Evolutionary conservation across 2,888 invertebrate species (phyloP).

Genomic region (Craniophora ligustri): DNA sequence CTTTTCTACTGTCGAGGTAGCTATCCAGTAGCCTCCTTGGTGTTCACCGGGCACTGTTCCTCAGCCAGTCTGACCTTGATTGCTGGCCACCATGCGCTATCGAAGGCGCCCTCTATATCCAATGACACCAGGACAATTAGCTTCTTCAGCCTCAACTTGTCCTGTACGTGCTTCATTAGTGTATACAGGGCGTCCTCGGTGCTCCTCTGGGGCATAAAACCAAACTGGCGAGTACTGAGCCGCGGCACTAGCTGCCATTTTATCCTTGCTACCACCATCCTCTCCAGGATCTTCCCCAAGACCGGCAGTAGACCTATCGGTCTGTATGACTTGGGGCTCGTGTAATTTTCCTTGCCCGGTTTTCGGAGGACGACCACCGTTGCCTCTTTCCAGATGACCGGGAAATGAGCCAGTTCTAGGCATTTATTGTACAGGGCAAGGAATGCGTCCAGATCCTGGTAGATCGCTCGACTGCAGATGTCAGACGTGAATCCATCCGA

Average conservation of each 20-base stretch:
- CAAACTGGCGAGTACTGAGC: conserved; percentile 8
- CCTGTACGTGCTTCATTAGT: neutral
- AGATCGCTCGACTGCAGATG: conserved; percentile 1
- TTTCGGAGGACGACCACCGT: conserved; percentile 7
- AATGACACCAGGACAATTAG: neutral
- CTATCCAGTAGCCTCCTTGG: no score
- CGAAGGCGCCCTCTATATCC: no score
- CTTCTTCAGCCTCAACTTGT: neutral
- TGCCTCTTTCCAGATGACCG: conserved; percentile 3
- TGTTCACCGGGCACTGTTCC: neutral
- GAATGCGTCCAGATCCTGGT: neutral
- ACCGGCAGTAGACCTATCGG: conserved; percentile 2
- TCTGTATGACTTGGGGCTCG: neutral
- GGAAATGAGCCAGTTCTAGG: conserved; percentile 4
- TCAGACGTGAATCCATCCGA: neutral
- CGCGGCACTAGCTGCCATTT: conserved; percentile 3
- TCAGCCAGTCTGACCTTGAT: neutral
- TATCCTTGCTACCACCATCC: conserved; percentile 1
- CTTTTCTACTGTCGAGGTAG: no score
- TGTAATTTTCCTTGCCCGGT: neutral
- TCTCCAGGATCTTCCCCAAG: conserved; percentile 1
- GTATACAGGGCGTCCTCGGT: neutral
- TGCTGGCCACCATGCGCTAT: neutral
- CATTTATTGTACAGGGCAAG: neutral
- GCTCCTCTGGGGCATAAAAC: conserved; percentile 2